These are phyloP conservation scores for Drosophila mayri DNA, from an alignment of 1,140 invertebrate genomes.

Conservation along the genomic window DNA sequence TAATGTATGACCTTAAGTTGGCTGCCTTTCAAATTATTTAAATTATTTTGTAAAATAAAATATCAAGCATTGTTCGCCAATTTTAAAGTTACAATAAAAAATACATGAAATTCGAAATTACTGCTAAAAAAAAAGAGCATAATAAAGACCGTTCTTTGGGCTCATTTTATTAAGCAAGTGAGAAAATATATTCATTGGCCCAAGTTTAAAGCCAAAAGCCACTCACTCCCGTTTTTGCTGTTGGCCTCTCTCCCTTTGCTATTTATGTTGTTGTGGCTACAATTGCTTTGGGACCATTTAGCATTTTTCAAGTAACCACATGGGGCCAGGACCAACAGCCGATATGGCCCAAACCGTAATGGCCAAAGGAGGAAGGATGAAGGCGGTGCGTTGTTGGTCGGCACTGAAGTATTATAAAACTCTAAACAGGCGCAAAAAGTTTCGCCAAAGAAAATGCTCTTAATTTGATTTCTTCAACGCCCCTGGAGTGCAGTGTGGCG, in stretches of 20 bases:
- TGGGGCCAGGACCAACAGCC: slow-evolving; percentile 65
- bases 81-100: background rate
- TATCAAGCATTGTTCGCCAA: background rate
- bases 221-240: slow-evolving; percentile 42
- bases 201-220: slow-evolving; percentile 33
- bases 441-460: slow-evolving; percentile 74
- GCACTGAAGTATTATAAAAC: slow-evolving; percentile 78
- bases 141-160: background rate
- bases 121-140: background rate
- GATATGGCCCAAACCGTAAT: slow-evolving; percentile 49
- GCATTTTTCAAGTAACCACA: slow-evolving; percentile 78
- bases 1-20: background rate
- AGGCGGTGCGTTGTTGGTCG: slow-evolving; percentile 4
- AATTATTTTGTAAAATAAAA: background rate
- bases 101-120: background rate
- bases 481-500: slow-evolving; percentile 70
- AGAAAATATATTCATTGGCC: slow-evolving; percentile 9
- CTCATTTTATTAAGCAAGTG: slow-evolving; percentile 9
- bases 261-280: slow-evolving; percentile 47
- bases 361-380: background rate
- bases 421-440: slow-evolving; percentile 76
- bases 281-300: slow-evolving; percentile 82
- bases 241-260: background rate
- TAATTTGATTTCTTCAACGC: slow-evolving; percentile 82
- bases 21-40: background rate